phyloP scores from a whole-genome alignment of 2,888 invertebrate species.

The Pollenia angustigena region DNA sequence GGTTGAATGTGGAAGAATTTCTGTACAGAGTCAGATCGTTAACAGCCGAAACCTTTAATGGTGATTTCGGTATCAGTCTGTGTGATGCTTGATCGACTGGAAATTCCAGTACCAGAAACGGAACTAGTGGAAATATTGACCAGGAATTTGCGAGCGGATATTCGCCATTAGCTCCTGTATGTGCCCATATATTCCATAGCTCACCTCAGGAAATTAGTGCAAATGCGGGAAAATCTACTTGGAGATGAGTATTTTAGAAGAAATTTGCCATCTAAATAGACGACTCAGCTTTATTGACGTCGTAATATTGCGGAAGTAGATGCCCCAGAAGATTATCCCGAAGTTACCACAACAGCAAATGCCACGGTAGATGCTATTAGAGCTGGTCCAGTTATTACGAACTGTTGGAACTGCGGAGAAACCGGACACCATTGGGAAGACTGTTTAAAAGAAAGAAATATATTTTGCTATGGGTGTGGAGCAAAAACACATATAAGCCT shows the following conservation, averaged over 20 bases:
- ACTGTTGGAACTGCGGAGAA: not conserved
- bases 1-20: slow-evolving; percentile 36
- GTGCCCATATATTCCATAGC: slow-evolving; percentile 40
- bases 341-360: not conserved
- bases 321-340: too few species aligned
- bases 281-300: too few species aligned
- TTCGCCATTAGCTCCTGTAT: slow-evolving; percentile 31
- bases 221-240: slow-evolving; percentile 26
- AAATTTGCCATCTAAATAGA: too few species aligned
- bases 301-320: too few species aligned
- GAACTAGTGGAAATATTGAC: slow-evolving; percentile 29
- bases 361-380: not conserved
- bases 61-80: slow-evolving; percentile 22
- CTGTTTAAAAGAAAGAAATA: not conserved
- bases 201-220: slow-evolving; percentile 25
- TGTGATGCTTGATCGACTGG: slow-evolving; percentile 14
- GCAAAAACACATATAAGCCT: not conserved
- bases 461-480: slow-evolving; percentile 28
- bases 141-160: slow-evolving; percentile 8
- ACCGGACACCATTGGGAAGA: not conserved
- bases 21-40: slow-evolving; percentile 29
- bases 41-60: slow-evolving; percentile 23
- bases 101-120: not conserved
- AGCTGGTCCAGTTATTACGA: not conserved
- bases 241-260: too few species aligned